phyloP scores from a whole-genome alignment of 2,888 invertebrate genomes.

The Kryphioiulus occultus region DNA sequence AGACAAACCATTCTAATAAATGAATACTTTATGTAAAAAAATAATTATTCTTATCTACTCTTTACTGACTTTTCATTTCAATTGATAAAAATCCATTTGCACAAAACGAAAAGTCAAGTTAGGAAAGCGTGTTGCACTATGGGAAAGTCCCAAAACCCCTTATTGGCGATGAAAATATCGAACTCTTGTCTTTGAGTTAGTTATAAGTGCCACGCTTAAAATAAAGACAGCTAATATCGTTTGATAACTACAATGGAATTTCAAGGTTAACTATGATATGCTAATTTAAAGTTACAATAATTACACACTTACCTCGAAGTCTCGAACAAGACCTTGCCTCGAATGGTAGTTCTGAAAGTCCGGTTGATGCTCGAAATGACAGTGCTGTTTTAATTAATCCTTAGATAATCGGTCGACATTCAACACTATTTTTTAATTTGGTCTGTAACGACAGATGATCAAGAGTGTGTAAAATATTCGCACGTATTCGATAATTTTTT shows the following conservation, averaged over 20 bases:
- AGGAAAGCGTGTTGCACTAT: neutral
- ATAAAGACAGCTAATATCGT: neutral
- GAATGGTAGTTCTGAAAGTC: neutral
- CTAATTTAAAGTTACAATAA: neutral
- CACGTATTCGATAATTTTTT: no score
- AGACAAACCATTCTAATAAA: neutral
- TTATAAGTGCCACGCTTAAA: neutral
- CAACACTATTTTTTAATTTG: no score
- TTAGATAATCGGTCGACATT: no score
- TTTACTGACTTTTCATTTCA: neutral
- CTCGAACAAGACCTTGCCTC: no score
- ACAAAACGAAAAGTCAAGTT: neutral
- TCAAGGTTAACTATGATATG: neutral
- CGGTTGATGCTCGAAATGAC: no score
- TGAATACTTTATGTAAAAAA: neutral
- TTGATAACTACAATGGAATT: neutral
- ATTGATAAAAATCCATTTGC: neutral
- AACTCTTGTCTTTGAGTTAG: neutral
- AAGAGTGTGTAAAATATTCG: no score
- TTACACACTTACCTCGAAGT: neutral
- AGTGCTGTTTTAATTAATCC: no score
- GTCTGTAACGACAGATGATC: no score
- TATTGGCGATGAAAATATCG: neutral
- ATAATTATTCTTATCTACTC: no score
- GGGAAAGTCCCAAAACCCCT: neutral